Evolutionary conservation across 2,888 invertebrate genomes (phyloP).

Genomic region (Apomyelois bistriatella): DNA sequence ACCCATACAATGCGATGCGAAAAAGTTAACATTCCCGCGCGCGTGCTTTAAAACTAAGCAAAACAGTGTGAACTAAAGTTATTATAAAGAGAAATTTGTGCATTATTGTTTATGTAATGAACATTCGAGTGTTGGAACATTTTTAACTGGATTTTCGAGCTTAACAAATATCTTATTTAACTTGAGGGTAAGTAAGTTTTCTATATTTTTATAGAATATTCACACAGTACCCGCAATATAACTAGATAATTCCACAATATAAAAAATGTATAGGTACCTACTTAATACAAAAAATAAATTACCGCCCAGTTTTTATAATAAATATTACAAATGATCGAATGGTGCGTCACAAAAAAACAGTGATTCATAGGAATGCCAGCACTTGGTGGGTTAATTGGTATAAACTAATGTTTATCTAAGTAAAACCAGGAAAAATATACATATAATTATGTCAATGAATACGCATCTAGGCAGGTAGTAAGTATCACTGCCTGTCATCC

Average conservation of each 20-base stretch:
- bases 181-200: slow-evolving; percentile 43
- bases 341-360: slow-evolving; percentile 46
- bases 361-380: slow-evolving; percentile 51
- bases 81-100: slow-evolving; percentile 53
- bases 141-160: slow-evolving; percentile 46
- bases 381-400: slow-evolving; percentile 15
- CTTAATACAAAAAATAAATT: too few relatives aligned
- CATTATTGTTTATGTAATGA: slow-evolving; percentile 48
- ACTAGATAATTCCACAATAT: too few relatives aligned
- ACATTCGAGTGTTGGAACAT: slow-evolving; percentile 45
- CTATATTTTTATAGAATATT: slow-evolving; percentile 7
- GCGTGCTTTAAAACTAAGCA: slow-evolving; percentile 51
- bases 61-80: slow-evolving; percentile 62
- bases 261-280: too few relatives aligned
- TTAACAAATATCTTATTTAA: slow-evolving; percentile 21
- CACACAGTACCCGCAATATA: too few relatives aligned
- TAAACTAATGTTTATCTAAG: too few relatives aligned
- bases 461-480: too few relatives aligned
- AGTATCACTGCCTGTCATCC: too few relatives aligned
- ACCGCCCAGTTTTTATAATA: too few relatives aligned
- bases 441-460: background rate
- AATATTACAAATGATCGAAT: too few relatives aligned
- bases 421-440: too few relatives aligned
- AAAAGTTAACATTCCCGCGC: slow-evolving; percentile 61
- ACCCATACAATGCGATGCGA: slow-evolving; percentile 55